Percentiles rank a stretch among this genome's conserved stretches.
Evolutionary conservation across 2,797 vertebrate genomes (phyloP).

Genomic region (Chrysocyon brachyurus): DNA sequence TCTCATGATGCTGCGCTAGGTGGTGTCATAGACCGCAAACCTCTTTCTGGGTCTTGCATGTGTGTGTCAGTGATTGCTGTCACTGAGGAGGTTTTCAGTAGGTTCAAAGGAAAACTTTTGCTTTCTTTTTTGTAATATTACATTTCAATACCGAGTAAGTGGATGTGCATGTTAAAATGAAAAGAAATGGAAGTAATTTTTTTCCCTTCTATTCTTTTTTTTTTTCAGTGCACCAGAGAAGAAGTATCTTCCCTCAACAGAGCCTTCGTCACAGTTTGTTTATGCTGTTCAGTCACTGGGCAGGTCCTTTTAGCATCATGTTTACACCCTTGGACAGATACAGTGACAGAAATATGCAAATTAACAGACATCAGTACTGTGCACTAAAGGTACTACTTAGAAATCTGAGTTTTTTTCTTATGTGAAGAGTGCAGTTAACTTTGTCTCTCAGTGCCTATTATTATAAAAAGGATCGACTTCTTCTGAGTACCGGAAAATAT

Average conservation of each 20-base stretch:
- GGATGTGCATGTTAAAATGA: not conserved
- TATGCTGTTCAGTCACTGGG: constrained; percentile 99
- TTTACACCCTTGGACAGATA: constrained; percentile 99
- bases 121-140: not conserved
- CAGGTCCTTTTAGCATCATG: constrained; percentile 99
- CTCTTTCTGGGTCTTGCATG: not conserved
- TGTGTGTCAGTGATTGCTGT: not conserved
- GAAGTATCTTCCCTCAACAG: constrained; percentile 99
- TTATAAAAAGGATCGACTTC: not conserved
- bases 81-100: not conserved
- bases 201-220: not conserved
- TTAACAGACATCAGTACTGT: constrained; percentile 99
- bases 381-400: constrained; percentile 94
- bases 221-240: constrained; percentile 96
- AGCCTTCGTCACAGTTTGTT: constrained; percentile 98
- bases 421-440: not conserved
- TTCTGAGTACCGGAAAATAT: not conserved
- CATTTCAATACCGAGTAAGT: not conserved
- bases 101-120: not conserved
- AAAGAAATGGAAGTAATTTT: not conserved
- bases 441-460: not conserved
- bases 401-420: not conserved
- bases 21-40: not conserved
- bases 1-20: accelerated
- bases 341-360: constrained; percentile 99